Percentiles rank a stretch among this genome's conserved stretches.
Conservation (phyloP, 2,113 vertebrate genomes). For the Cynoglossus semilaevis region DNA sequence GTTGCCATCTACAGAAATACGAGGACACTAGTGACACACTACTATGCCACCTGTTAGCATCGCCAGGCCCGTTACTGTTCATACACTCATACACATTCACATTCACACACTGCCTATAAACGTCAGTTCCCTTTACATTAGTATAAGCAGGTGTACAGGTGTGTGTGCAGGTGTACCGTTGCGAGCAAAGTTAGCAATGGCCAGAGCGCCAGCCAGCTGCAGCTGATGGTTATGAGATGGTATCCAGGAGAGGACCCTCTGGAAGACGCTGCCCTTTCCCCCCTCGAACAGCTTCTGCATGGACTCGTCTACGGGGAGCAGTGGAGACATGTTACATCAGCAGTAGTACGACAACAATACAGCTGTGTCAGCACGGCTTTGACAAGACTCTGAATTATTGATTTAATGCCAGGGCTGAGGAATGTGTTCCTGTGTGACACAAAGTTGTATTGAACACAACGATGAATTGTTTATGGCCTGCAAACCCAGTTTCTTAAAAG, state of each 20-base stretch:
- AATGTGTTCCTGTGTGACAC: neutral
- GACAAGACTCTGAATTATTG: too few relatives aligned
- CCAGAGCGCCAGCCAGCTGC: constrained; percentile 94
- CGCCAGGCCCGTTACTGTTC: too few relatives aligned
- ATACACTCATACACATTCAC: too few relatives aligned
- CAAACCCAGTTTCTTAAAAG: too few relatives aligned
- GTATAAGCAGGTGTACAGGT: constrained; percentile 25
- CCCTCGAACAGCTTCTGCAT: constrained; percentile 99
- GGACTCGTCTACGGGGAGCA: constrained; percentile 84
- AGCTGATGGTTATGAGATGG: constrained; percentile 95
- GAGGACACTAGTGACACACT: neutral
- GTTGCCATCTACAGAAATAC: constrained; percentile 83
- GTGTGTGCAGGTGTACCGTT: constrained; percentile 77
- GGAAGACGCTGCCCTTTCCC: constrained; percentile 94
- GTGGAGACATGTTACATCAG: neutral
- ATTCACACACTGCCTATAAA: too few relatives aligned
- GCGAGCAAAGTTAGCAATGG: constrained; percentile 97
- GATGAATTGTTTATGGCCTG: too few relatives aligned
- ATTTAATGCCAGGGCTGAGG: neutral
- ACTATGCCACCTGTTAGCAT: too few relatives aligned
- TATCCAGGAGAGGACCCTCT: constrained; percentile 94
- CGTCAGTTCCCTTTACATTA: too few relatives aligned
- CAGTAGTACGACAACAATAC: neutral
- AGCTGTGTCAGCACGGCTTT: too few relatives aligned
- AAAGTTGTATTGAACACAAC: too few relatives aligned